phyloP scores from a whole-genome alignment of 2,113 vertebrate genomes.

The Acrocephalus arundinaceus region DNA sequence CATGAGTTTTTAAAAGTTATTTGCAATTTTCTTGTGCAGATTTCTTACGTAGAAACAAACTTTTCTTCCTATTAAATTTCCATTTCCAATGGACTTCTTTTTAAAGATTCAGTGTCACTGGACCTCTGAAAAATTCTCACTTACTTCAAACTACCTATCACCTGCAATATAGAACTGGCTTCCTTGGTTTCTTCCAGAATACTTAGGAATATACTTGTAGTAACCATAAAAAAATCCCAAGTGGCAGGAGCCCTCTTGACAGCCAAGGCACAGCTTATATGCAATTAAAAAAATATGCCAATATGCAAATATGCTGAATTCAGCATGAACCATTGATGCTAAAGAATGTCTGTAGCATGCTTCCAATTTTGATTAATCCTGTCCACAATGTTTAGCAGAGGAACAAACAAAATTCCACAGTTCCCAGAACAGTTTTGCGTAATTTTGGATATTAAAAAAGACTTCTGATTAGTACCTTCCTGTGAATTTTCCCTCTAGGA shows the following conservation, averaged over 20 bases:
- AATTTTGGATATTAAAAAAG: not conserved
- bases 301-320: not conserved
- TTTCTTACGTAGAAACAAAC: not conserved
- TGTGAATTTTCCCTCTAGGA: not conserved
- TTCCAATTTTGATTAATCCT: not conserved
- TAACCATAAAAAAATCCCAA: not conserved
- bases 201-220: not conserved
- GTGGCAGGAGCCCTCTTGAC: not conserved
- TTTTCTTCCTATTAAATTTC: not conserved
- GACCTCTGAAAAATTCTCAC: not conserved
- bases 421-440: not conserved
- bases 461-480: not conserved
- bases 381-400: not conserved
- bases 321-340: not conserved
- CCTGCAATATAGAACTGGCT: not conserved
- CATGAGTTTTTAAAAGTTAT: not conserved
- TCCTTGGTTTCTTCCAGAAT: not conserved
- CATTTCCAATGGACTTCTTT: not conserved
- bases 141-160: not conserved
- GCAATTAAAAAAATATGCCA: not conserved
- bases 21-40: not conserved
- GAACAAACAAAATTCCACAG: not conserved
- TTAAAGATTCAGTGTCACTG: not conserved
- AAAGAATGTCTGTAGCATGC: not conserved
- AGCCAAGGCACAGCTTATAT: not conserved